These are phyloP conservation scores for Platycercus adscitus DNA, from an alignment of 2,113 vertebrate species.

Conservation along the genomic window DNA sequence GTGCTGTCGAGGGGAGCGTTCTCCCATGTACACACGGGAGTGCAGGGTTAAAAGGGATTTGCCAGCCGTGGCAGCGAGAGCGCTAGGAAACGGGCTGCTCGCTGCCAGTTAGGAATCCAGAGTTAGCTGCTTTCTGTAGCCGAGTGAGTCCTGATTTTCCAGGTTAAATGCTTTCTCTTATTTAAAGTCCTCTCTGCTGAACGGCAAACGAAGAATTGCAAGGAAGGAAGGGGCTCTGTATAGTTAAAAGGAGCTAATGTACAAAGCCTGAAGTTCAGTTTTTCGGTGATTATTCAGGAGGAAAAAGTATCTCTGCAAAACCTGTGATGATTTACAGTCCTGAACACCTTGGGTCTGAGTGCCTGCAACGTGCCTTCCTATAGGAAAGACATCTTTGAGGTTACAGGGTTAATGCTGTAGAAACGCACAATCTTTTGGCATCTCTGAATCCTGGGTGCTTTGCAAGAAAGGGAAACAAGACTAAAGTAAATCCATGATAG, in stretches of 20 bases:
- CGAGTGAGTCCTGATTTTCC: neutral
- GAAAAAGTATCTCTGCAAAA: neutral
- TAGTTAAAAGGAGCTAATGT: neutral
- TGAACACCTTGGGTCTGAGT: neutral
- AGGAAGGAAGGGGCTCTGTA: neutral
- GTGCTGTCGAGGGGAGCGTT: neutral
- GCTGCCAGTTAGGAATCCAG: fast-evolving
- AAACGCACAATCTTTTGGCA: neutral
- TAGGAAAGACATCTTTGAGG: constrained; percentile 3
- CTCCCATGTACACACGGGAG: neutral
- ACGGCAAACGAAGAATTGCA: neutral
- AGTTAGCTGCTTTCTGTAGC: neutral
- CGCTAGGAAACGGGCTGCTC: neutral
- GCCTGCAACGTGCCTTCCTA: neutral
- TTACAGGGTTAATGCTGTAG: neutral
- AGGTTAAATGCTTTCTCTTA: neutral
- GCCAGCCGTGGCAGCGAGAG: neutral
- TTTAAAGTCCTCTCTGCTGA: neutral
- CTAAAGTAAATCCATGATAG: neutral
- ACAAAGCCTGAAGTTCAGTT: neutral
- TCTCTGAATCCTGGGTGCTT: neutral
- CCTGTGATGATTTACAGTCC: neutral
- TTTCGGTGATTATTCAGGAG: neutral
- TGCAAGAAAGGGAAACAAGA: neutral
- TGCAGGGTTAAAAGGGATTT: neutral